Evolutionary conservation across 2,797 vertebrate genomes (phyloP), one percentile per base, ranked within the genome.

Genomic region (Anguilla marmorata): DNA sequence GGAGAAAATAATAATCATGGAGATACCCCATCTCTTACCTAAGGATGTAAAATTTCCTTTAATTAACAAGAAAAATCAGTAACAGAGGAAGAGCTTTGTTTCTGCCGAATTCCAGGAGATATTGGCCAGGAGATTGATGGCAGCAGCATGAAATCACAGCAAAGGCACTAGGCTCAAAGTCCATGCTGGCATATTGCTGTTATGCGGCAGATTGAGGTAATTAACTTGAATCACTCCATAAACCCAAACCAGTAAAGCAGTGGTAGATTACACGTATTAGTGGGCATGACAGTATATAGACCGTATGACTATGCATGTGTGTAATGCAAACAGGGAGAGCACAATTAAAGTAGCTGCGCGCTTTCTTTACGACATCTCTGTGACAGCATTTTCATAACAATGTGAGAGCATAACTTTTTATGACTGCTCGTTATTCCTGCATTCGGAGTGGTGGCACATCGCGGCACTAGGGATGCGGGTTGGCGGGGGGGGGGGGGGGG

Each of bases 381-480:
- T 54, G 79, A 83, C 69, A 87, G 60, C 89, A 88, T 92, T 93
- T 90, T 93, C 87, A 90, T 86, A 91, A 87, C 86, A 90, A 86
- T 89, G 30, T 54, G 56, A 88, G 37, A 72, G 84, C 89, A 90
- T 88, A 88, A 90, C 85, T 85, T 91, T 90, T 90, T 87, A 89
- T 86, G 60, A 79, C 85, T 89, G 83, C 88, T 86, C 80, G 84
- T 89, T 91, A 90, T 86, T 90, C 66, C 27, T 86, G 84, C 63
- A 56, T 19, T 50, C 86, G 88, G 89, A 89, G 76, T 37, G 14
- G 69, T 79, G 90, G 85, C 87, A 89, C 56, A 80, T 56, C 50
- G 45, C 85, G 87, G 85, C 56, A 41, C 41, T 30, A 16, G n/a
- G 11, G 72, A 33, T 16, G 12, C 12, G 3, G 9, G 11, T 2